Evolutionary conservation across 1,140 invertebrate genomes (phyloP).

Genomic region (Aporrectodea caliginosa): DNA sequence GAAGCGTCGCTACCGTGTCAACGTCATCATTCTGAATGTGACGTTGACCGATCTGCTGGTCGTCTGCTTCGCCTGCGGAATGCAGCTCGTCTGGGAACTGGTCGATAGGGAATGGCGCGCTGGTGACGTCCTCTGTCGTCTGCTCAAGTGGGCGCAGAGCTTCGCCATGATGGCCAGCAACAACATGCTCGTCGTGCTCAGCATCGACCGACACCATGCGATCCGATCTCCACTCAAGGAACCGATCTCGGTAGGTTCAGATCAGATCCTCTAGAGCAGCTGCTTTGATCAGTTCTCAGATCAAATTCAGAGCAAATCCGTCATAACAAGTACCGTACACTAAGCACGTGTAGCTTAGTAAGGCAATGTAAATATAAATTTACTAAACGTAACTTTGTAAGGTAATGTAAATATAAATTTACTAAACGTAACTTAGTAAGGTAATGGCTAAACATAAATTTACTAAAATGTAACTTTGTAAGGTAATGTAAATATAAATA

Average conservation of each 20-base stretch:
- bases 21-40: constrained; percentile 53
- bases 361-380: too few relatives aligned
- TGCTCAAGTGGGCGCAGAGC: constrained; percentile 40
- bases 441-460: too few relatives aligned
- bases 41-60: constrained; percentile 52
- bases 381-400: too few relatives aligned
- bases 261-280: too few relatives aligned
- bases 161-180: constrained; percentile 53
- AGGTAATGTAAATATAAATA: too few relatives aligned
- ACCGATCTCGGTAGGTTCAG: not conserved
- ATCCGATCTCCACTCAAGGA: constrained; percentile 49
- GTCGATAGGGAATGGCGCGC: constrained; percentile 49
- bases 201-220: constrained; percentile 55
- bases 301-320: too few relatives aligned
- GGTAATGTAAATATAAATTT: too few relatives aligned
- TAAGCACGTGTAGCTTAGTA: too few relatives aligned
- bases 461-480: too few relatives aligned
- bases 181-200: constrained; percentile 56
- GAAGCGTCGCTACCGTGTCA: constrained; percentile 41
- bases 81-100: constrained; percentile 54
- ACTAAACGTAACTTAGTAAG: too few relatives aligned
- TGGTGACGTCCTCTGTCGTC: constrained; percentile 47
- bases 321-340: too few relatives aligned
- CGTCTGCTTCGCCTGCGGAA: constrained; percentile 45
- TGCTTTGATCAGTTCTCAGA: too few relatives aligned